Conservation (phyloP, 1,140 invertebrate species). For the Psilanteris sp. region DNA sequence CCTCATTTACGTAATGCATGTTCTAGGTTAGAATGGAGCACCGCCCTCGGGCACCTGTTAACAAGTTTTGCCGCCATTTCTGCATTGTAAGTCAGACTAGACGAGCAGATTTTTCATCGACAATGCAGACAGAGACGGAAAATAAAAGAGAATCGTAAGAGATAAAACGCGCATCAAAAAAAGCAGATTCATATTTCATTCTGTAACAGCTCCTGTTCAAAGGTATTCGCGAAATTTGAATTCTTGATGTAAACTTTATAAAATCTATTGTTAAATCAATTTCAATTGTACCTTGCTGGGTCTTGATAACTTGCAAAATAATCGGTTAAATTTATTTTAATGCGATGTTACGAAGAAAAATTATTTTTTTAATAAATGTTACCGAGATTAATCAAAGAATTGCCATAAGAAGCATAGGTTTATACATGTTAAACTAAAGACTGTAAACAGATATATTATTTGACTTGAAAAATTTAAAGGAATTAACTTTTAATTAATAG, state of each 20-base stretch:
- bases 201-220: slow-evolving; percentile 14
- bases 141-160: slow-evolving; percentile 7
- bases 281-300: not conserved
- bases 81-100: slow-evolving; percentile 31
- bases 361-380: too few species aligned
- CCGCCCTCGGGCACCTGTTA: slow-evolving; percentile 66
- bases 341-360: too few species aligned
- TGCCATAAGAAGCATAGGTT: too few species aligned
- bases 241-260: slow-evolving; percentile 25
- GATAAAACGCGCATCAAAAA: slow-evolving; percentile 24
- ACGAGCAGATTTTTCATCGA: slow-evolving; percentile 46
- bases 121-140: slow-evolving; percentile 8
- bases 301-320: slow-evolving; percentile 1
- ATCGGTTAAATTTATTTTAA: too few species aligned
- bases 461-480: too few species aligned
- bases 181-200: slow-evolving; percentile 42
- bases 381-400: too few species aligned
- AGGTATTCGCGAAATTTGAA: slow-evolving; percentile 41
- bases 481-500: too few species aligned
- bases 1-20: slow-evolving; percentile 70
- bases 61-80: slow-evolving; percentile 55
- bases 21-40: slow-evolving; percentile 45
- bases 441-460: too few species aligned
- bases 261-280: slow-evolving; percentile 30
- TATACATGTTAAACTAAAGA: too few species aligned